phyloP scores from a whole-genome alignment of 2,888 invertebrate species.

The Diachrysia chrysitis region DNA sequence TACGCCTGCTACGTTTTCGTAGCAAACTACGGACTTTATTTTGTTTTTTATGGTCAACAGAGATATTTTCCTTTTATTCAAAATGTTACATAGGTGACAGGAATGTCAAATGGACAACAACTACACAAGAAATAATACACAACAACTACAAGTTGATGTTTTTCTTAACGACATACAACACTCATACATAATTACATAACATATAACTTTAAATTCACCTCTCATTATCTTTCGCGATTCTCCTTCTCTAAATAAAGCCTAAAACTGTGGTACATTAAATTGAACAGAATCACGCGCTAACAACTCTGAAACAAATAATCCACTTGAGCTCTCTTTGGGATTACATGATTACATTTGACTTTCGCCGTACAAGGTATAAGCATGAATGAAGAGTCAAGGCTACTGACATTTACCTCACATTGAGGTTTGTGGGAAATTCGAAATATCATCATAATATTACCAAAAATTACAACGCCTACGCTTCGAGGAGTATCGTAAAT shows the following conservation, averaged over 20 bases:
- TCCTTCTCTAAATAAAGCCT: not conserved
- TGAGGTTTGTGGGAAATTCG: constrained; percentile 2
- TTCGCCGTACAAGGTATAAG: constrained; percentile 5
- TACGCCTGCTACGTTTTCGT: not conserved
- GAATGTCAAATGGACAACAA: not conserved
- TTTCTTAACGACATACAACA: not conserved
- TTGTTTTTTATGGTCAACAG: not conserved
- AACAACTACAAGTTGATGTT: too few species aligned
- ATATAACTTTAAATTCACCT: too few species aligned
- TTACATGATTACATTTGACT: constrained; percentile 14
- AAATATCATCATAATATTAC: constrained; percentile 10
- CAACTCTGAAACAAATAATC: not conserved
- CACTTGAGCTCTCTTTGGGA: constrained; percentile 5
- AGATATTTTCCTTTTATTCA: not conserved
- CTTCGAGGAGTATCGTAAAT: not conserved
- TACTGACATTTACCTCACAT: constrained; percentile 29
- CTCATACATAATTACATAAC: too few species aligned
- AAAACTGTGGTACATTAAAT: not conserved
- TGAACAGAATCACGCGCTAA: not conserved
- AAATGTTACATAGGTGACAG: not conserved
- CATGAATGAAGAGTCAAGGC: constrained; percentile 18
- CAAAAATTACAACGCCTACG: constrained; percentile 3
- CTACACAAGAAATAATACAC: not conserved
- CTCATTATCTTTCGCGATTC: not conserved
- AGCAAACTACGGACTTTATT: not conserved